Evolutionary conservation across 2,797 vertebrate genomes (phyloP).

Genomic region (Falco concolor): DNA sequence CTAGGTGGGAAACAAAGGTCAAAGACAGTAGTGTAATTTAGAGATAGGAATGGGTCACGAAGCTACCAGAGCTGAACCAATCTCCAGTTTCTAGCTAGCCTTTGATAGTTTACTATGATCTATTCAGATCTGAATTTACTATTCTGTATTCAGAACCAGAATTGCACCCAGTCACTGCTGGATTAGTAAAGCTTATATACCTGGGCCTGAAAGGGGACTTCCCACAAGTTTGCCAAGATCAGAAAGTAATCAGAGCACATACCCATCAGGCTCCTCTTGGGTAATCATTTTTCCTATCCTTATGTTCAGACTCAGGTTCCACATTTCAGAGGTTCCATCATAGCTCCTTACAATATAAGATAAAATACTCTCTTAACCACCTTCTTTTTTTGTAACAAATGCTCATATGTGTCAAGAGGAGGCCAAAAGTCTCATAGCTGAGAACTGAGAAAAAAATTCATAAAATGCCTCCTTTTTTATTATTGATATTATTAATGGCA

Average conservation of each 20-base stretch:
- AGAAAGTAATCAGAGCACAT: neutral
- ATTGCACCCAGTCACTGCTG: neutral
- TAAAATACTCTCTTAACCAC: neutral
- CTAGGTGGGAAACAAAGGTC: neutral
- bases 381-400: neutral
- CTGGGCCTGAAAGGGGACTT: neutral
- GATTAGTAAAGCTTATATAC: neutral
- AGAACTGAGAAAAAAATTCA: neutral
- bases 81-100: neutral
- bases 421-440: neutral
- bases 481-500: neutral
- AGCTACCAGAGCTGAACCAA: neutral
- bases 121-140: neutral
- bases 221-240: neutral
- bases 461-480: neutral
- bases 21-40: neutral
- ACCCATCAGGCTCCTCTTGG: neutral
- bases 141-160: neutral
- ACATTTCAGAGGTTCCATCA: neutral
- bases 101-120: neutral
- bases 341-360: neutral
- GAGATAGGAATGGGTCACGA: neutral
- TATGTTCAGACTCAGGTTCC: neutral
- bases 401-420: neutral
- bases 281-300: neutral